phyloP scores from a whole-genome alignment of 2,888 invertebrate species.

The Holacanthella duospinosa region DNA sequence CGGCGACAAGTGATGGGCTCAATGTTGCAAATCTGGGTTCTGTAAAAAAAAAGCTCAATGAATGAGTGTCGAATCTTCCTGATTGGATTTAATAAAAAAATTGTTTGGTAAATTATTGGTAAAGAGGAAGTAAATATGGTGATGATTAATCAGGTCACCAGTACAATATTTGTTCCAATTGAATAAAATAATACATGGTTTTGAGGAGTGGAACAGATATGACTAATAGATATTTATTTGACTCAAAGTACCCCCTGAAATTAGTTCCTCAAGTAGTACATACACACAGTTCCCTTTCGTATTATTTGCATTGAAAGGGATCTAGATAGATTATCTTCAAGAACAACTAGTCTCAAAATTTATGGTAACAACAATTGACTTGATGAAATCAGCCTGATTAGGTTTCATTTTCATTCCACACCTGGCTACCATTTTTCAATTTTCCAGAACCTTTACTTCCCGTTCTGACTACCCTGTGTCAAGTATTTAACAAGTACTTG shows the following conservation, averaged over 20 bases:
- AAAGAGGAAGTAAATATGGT: too few relatives aligned
- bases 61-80: too few relatives aligned
- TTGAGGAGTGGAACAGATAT: not conserved
- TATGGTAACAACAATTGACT: not conserved
- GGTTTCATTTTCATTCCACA: not conserved
- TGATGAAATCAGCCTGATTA: slow-evolving; percentile 5
- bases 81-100: too few relatives aligned
- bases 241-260: not conserved
- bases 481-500: not conserved
- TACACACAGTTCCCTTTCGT: too few relatives aligned
- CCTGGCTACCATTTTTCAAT: not conserved
- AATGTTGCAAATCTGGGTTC: slow-evolving; percentile 36
- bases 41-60: slow-evolving; percentile 18
- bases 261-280: not conserved
- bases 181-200: too few relatives aligned
- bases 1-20: slow-evolving; percentile 34
- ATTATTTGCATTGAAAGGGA: not conserved
- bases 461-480: not conserved
- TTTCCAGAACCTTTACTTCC: not conserved
- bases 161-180: too few relatives aligned
- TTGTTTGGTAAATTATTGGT: too few relatives aligned
- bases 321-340: not conserved
- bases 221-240: not conserved
- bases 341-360: not conserved
- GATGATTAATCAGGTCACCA: too few relatives aligned